These are phyloP conservation scores for Colistium nudipinnis DNA, from an alignment of 2,113 vertebrate genomes.

Conservation along the genomic window DNA sequence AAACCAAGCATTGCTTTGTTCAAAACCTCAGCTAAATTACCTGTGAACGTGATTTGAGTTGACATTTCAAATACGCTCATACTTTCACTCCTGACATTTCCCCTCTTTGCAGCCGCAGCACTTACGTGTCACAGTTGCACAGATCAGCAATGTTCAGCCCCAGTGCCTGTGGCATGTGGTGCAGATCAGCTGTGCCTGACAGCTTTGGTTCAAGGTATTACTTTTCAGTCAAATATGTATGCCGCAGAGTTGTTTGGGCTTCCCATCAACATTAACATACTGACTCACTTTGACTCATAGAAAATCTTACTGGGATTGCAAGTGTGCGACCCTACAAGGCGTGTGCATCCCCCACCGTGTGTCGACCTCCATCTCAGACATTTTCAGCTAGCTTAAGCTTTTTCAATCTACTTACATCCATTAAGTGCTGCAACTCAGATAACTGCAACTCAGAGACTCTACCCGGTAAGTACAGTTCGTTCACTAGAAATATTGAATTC, in stretches of 20 bases:
- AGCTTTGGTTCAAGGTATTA: not conserved
- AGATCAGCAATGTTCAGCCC: not conserved
- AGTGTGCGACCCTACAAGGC: not conserved
- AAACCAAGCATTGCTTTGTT: no score
- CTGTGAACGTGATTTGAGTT: no score
- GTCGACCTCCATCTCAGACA: not conserved
- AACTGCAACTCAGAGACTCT: conserved; percentile 11
- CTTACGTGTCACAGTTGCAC: not conserved
- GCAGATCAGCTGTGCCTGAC: not conserved
- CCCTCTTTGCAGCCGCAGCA: conserved; percentile 12
- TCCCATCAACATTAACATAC: not conserved
- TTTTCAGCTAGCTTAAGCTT: not conserved
- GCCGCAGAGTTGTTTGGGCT: not conserved
- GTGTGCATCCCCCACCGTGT: not conserved
- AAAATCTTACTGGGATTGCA: accelerated
- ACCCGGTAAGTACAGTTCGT: not conserved
- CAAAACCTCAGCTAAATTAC: no score
- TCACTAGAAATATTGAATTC: not conserved
- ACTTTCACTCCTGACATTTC: not conserved
- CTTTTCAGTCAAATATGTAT: not conserved
- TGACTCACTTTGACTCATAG: conserved; percentile 1
- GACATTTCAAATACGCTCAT: not conserved
- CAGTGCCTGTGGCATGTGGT: accelerated
- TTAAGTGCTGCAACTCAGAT: conserved; percentile 8
- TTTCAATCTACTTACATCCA: not conserved